These are phyloP conservation scores for Coilia nasus DNA, from an alignment of 2,797 vertebrate species.

Conservation along the genomic window DNA sequence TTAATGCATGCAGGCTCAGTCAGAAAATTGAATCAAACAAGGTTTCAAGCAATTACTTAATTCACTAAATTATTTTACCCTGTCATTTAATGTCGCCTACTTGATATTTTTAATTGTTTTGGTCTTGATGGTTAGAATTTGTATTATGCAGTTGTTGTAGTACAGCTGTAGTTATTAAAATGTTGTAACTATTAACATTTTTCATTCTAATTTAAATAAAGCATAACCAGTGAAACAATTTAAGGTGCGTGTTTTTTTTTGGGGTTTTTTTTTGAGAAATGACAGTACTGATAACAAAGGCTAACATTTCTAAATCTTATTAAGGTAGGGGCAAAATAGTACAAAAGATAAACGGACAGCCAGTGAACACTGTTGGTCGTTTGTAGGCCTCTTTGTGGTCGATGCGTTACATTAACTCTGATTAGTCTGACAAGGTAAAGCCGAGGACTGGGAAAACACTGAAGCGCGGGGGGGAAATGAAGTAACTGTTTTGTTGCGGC, in stretches of 20 bases:
- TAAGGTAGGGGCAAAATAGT: neutral
- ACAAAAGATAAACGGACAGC: neutral
- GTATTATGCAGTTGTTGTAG: too few species aligned
- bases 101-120: neutral
- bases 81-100: neutral
- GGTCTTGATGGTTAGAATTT: neutral
- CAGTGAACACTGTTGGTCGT: neutral
- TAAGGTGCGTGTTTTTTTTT: neutral
- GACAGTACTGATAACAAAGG: neutral
- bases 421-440: constrained; percentile 6
- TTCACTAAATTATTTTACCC: neutral
- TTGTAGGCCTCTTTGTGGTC: constrained; percentile 15
- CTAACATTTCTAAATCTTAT: neutral
- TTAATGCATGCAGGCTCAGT: neutral
- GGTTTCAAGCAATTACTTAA: neutral
- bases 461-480: constrained; percentile 58
- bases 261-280: neutral
- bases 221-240: neutral
- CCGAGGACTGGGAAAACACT: constrained; percentile 19
- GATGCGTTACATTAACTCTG: constrained; percentile 15
- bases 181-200: neutral
- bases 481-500: constrained; percentile 70
- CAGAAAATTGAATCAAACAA: neutral
- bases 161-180: neutral
- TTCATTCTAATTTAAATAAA: neutral